Conservation (phyloP, 2,113 vertebrate genomes). For the Nematolebias whitei region DNA sequence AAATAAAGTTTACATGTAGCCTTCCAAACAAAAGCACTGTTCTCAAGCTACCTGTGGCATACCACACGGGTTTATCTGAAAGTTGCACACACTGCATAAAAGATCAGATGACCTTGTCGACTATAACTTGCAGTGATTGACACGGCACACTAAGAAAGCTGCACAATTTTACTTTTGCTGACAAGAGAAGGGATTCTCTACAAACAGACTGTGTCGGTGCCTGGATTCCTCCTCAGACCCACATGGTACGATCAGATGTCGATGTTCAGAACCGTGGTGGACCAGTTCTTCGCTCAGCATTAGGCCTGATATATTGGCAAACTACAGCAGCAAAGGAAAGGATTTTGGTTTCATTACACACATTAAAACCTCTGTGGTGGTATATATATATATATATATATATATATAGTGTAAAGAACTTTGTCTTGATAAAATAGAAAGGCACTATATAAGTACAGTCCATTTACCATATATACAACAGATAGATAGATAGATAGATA, state of each 20-base stretch:
- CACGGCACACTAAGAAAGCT: constrained; percentile 57
- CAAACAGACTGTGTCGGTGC: constrained; percentile 29
- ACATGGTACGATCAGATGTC: constrained; percentile 41
- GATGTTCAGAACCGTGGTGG: constrained; percentile 36
- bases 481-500: too few species aligned
- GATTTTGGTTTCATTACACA: constrained; percentile 18
- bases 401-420: too few species aligned
- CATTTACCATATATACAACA: too few species aligned
- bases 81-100: constrained; percentile 71
- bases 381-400: too few species aligned
- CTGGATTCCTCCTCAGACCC: constrained; percentile 33
- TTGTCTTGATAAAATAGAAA: too few species aligned
- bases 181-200: constrained; percentile 64
- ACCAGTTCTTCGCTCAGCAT: constrained; percentile 18
- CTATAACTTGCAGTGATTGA: constrained; percentile 62
- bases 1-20: constrained; percentile 50
- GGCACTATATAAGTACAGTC: too few species aligned
- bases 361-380: background rate
- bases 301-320: constrained; percentile 27
- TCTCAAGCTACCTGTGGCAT: constrained; percentile 51
- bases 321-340: constrained; percentile 9
- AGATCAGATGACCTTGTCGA: constrained; percentile 69
- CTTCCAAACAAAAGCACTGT: constrained; percentile 32
- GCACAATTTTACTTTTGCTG: constrained; percentile 61
- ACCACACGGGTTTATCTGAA: constrained; percentile 45